Percentiles rank a stretch among this genome's conserved stretches.
These are phyloP conservation scores for Sebastes ruberrimus DNA, from an alignment of 2,797 vertebrate genomes.

Conservation along the genomic window DNA sequence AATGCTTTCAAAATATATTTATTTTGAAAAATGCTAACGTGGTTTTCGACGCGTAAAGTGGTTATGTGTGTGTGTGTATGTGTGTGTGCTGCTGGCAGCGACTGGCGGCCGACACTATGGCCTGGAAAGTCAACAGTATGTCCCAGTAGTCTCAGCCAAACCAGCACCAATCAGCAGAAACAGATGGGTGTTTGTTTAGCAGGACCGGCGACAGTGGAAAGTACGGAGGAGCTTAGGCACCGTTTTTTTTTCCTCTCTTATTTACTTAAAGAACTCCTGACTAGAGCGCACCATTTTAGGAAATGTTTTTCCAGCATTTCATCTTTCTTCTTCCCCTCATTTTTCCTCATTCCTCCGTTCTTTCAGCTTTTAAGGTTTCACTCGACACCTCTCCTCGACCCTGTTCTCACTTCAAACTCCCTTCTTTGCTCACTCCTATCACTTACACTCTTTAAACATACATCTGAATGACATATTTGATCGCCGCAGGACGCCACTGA, in stretches of 20 bases:
- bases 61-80: constrained; percentile 14
- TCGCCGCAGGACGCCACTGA: not conserved
- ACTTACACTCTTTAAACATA: constrained; percentile 21
- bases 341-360: not conserved
- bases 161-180: constrained; percentile 73
- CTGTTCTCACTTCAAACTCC: not conserved
- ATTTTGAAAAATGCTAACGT: constrained; percentile 67
- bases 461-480: constrained; percentile 36
- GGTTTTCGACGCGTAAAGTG: constrained; percentile 16
- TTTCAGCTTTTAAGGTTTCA: constrained; percentile 1
- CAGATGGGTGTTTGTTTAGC: constrained; percentile 75
- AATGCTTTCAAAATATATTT: constrained; percentile 53
- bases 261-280: constrained; percentile 46
- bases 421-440: constrained; percentile 7
- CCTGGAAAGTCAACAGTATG: constrained; percentile 58
- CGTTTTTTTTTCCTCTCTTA: constrained; percentile 14
- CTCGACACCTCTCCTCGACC: constrained; percentile 7
- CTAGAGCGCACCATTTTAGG: constrained; percentile 35
- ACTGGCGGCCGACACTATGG: constrained; percentile 28
- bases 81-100: constrained; percentile 1
- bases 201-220: constrained; percentile 60
- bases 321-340: not conserved
- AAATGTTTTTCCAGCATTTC: constrained; percentile 25
- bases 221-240: constrained; percentile 43
- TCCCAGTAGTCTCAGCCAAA: constrained; percentile 61